A percentile compares a stretch with the other conserved stretches of the same genome.
Conservation (phyloP, 2,888 invertebrate species). For the Seira sanloemensis region DNA sequence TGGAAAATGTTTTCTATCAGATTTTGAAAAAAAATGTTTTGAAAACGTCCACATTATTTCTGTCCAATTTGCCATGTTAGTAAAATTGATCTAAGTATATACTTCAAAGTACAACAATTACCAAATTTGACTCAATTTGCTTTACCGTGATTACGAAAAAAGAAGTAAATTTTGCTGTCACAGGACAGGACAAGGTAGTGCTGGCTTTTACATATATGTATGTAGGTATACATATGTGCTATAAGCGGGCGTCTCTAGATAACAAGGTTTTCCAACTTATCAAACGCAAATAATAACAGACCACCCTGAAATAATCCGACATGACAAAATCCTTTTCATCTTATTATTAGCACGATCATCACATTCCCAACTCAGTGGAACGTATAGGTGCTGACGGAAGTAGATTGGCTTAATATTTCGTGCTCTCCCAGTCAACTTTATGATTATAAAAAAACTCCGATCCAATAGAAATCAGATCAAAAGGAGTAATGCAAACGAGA, state of each 20-base stretch:
- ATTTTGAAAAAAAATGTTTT: not conserved
- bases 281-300: too few relatives aligned
- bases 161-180: too few relatives aligned
- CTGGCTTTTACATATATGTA: too few relatives aligned
- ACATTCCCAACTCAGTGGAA: not conserved
- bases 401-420: slow-evolving; percentile 48
- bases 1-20: not conserved
- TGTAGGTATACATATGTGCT: too few relatives aligned
- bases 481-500: too few relatives aligned
- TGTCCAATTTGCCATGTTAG: not conserved
- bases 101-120: too few relatives aligned
- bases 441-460: slow-evolving; percentile 5
- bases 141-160: too few relatives aligned
- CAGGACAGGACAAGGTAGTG: too few relatives aligned
- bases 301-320: slow-evolving; percentile 6
- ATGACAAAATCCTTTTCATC: not conserved
- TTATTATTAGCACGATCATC: slow-evolving; percentile 28
- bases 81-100: too few relatives aligned
- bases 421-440: not conserved
- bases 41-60: not conserved
- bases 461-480: slow-evolving; percentile 39
- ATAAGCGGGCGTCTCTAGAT: too few relatives aligned
- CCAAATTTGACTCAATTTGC: too few relatives aligned
- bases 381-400: slow-evolving; percentile 30
- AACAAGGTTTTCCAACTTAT: too few relatives aligned